Conservation (phyloP, 2,113 vertebrate species). For the Platysteira castanea region DNA sequence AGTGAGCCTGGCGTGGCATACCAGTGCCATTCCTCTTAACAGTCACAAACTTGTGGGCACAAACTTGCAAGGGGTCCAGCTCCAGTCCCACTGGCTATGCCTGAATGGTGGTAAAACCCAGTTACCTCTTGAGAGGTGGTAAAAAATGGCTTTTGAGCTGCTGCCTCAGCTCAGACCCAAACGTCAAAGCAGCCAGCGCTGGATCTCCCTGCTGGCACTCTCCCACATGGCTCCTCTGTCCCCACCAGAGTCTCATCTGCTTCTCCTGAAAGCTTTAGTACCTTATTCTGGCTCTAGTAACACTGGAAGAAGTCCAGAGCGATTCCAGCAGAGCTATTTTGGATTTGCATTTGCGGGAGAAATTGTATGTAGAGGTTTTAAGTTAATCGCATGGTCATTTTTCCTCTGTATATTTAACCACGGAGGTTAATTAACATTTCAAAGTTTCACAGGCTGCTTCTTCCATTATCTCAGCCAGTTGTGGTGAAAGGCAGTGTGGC, state of each 20-base stretch:
- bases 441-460: conserved; percentile 26
- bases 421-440: conserved; percentile 48
- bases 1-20: not conserved
- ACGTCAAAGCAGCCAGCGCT: not conserved
- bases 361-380: conserved; percentile 37
- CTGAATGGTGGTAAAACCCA: not conserved
- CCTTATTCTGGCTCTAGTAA: not conserved
- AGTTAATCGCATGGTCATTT: conserved; percentile 29
- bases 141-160: not conserved
- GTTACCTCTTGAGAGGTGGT: not conserved
- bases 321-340: conserved; percentile 23
- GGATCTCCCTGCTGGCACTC: not conserved
- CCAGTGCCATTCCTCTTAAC: not conserved
- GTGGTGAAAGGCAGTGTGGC: not conserved
- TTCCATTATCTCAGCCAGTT: conserved; percentile 8
- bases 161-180: not conserved
- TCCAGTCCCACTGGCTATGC: not conserved
- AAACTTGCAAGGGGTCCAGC: not conserved
- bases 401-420: conserved; percentile 31
- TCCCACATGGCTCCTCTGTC: not conserved
- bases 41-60: not conserved
- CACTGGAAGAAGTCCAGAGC: conserved; percentile 1
- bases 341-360: not conserved
- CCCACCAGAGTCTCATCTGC: conserved; percentile 3
- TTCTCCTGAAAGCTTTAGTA: conserved; percentile 5